Evolutionary conservation across 2,113 vertebrate species (phyloP), one percentile per base, ranked within the genome.

Genomic region (Apteryx mantelli): DNA sequence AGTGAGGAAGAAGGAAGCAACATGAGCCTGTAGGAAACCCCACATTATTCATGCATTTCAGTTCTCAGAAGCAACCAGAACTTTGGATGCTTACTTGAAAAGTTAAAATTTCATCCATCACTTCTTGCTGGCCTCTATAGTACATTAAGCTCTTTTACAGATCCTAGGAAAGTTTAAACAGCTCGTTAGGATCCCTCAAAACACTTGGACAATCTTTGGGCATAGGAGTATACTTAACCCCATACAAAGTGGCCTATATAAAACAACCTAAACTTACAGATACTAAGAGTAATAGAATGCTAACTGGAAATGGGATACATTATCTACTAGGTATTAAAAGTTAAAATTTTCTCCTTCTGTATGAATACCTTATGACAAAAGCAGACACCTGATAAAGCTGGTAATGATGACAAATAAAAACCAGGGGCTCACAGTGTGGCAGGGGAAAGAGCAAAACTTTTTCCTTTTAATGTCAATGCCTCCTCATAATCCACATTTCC

Each of bases 381-480:
- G 60, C 9, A 90, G 74, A 61, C 89, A 92, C 30, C 93, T 0
- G 5, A 64, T 60, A 76, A 95, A 93, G 69, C 52, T 80, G 63
- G 13, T 60, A 75, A 40, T 1, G 5, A 80, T 53, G 38, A 82
- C 13, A 17, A 89, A 40, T 48, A 83, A 95, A 60, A 89, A 77
- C 36, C 65, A 77, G 40, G 3, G 18, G 20, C 4, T 5, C 53
- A n/a, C 6, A 0, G 0, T n/a, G 32, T 30, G 28, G 26, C 5
- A 4, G 22, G 64, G 20, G 17, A 87, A 55, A 92, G 9, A 76
- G 15, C 11, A 80, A 75, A 83, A 65, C 22, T 44, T 7, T 34
- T 34, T 87, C 61, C 78, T 15, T 13, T 58, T 74, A 40, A 64
- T 87, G 5, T 56, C 66, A 86, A 82, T 75, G 4, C 11, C 17